Evolutionary conservation across 2,888 invertebrate genomes (phyloP), one percentile per base, ranked within the genome.

Genomic region (Zelleria hepariella): DNA sequence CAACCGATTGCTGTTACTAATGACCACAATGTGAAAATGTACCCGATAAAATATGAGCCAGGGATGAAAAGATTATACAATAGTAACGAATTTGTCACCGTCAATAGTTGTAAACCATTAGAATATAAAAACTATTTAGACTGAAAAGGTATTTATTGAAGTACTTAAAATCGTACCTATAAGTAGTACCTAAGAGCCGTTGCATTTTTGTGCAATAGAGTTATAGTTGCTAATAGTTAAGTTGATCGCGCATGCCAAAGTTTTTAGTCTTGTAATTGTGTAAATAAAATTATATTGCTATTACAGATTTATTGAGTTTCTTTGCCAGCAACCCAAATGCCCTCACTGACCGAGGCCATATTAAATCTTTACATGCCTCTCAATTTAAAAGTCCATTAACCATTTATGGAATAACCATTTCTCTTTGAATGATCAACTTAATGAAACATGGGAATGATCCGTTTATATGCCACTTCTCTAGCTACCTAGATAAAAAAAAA

Each of bases 111-210:
- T 49, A 49, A 20, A 20, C 20, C 18, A 2, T 20, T 49, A 18
- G 49, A 49, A 21, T 18, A 49, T 20, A 18, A 49, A 2, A 49
- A 49, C 2, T 49, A 49, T 49, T 49, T 70, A 78, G 80, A 82
- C 82, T 82, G 82, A 82, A 80, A 81, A 82, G 75, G 80, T 69
- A 68, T 69, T 72, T 68, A 62, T 68, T 70, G 72, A 55, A 62
- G 69, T 62, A 69, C 70, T 68, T 73, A 73, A 66, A 72, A 68
- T 62, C n/a, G n/a, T n/a, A n/a, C n/a, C n/a, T n/a, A n/a, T 64
- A 63, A 62, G 62, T 62, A 64, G 61, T 63, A 58, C 58, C 62
- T 25, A 53, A 51, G 20, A 0, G 8, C 3, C 20, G 8, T 59
- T 65, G 60, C 67, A 60, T 66, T 62, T 20, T 42, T 61, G 61